Evolutionary conservation across 2,888 invertebrate species (phyloP), one percentile per base, ranked within the genome.

Genomic region (Apodemia duryi): DNA sequence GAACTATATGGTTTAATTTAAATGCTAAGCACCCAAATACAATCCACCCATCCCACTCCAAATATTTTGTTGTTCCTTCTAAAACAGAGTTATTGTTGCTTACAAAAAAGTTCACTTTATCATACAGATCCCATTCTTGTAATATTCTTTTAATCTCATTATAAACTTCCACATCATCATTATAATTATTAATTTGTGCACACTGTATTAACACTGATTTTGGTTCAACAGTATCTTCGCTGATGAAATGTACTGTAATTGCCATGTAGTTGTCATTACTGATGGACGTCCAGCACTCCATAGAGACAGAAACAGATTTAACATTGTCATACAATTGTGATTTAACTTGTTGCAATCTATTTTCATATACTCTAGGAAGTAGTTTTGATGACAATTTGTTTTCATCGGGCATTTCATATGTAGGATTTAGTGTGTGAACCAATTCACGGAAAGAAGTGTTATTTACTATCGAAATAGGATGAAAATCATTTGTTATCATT

Each of bases 401-500:
- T 21, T 52, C 28, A 52, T 52, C 52, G 4, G 52, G 52, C 3
- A 52, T 52, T 52, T 21, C 52, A 52, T 52, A 52, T 3, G 52
- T 21, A 21, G 52, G 28, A 52, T 52, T 52, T 28, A 52, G 13
- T 21, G 21, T 9, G 1, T 52, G 21, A 7, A 52, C 9, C 5
- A 52, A 52, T 28, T 52, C 52, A 52, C 52, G 52, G 13, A 52
- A 52, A 28, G 5, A 7, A 13, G 9, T 3, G n/a, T 28, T 52
- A 28, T 52, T 28, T 21, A 52, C 28, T 28, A 52, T 21, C 4
- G 52, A 52, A 1, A 52, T 1, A 52, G 52, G 52, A 6, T 21
- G n/a, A 52, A 52, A 52, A 52, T 52, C 28, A 43, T 62, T 11
- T 62, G 65, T 62, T 62, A 63, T 52, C 64, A 32, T 66, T 63